Percentiles rank a stretch among this genome's conserved stretches.
phyloP scores from a whole-genome alignment of 2,888 invertebrate genomes.

The Lochmaea crataegi region DNA sequence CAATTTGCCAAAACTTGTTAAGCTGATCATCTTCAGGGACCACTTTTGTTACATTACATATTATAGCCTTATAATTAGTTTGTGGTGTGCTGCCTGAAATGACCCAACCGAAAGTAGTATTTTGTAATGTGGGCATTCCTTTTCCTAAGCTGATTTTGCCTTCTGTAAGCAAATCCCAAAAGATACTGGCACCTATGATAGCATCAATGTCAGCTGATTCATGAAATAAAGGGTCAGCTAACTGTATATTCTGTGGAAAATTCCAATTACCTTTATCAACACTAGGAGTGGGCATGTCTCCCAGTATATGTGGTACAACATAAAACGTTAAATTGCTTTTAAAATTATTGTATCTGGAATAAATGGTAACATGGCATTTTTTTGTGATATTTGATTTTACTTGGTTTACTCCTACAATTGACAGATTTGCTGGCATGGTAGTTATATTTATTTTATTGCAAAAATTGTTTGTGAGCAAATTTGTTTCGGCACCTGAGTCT shows the following conservation, averaged over 20 bases:
- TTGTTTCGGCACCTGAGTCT: conserved; percentile 26
- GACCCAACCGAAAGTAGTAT: conserved; percentile 34
- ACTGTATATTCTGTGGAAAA: conserved; percentile 25
- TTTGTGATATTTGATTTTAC: conserved; percentile 12
- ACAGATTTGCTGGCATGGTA: conserved; percentile 11
- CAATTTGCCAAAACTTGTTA: conserved; percentile 34
- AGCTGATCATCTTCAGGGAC: conserved; percentile 34
- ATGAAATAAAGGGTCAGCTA: conserved; percentile 31
- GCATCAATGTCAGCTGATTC: conserved; percentile 28
- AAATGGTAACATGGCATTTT: conserved; percentile 5
- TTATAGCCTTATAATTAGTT: neutral
- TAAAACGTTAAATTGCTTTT: conserved; percentile 22
- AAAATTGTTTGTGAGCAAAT: conserved; percentile 24
- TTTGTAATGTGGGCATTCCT: conserved; percentile 28
- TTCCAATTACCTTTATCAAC: conserved; percentile 4
- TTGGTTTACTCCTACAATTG: conserved; percentile 28
- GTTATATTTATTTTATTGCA: conserved; percentile 15
- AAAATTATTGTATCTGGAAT: conserved; percentile 13
- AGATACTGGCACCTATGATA: conserved; percentile 35
- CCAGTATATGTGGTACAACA: conserved; percentile 31
- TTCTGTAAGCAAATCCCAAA: conserved; percentile 36
- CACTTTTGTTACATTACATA: conserved; percentile 26
- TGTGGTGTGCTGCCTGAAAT: conserved; percentile 18
- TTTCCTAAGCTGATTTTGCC: conserved; percentile 34
- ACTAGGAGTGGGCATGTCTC: conserved; percentile 16